Conservation (phyloP, 2,797 vertebrate species). For the Propithecus deckenii region DNA sequence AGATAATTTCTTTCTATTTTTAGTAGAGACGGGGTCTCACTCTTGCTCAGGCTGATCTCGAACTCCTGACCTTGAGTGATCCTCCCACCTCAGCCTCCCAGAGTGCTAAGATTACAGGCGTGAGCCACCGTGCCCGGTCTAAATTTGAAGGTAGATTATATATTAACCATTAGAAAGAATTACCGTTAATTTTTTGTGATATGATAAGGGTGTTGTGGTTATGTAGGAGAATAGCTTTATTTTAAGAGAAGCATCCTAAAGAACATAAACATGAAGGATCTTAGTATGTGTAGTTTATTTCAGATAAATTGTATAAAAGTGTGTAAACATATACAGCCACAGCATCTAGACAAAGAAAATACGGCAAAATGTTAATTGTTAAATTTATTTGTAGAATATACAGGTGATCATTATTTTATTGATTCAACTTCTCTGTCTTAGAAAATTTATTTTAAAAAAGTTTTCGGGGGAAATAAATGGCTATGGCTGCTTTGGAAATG, state of each 20-base stretch:
- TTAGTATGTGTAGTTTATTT: not conserved
- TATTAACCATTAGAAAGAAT: not conserved
- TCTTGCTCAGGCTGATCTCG: too few species aligned
- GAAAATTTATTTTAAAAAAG: not conserved
- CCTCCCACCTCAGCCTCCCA: too few species aligned
- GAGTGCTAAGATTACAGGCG: too few species aligned
- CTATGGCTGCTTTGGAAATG: not conserved
- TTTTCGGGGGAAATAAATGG: not conserved
- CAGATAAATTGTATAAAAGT: not conserved
- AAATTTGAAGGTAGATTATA: not conserved
- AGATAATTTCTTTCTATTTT: too few species aligned
- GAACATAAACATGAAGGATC: not conserved
- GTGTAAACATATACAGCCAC: not conserved
- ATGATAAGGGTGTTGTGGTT: not conserved
- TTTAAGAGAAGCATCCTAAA: not conserved
- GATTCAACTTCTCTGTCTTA: not conserved
- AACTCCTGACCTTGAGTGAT: too few species aligned
- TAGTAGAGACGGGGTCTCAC: too few species aligned
- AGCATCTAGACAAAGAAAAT: conserved; percentile 6
- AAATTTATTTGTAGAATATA: not conserved
- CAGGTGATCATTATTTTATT: not conserved
- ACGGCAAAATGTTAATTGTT: not conserved
- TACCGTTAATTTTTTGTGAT: not conserved
- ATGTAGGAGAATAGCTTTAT: not conserved
- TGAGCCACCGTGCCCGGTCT: too few species aligned